A percentile compares a stretch with the other conserved stretches of the same genome.
Evolutionary conservation across 2,888 invertebrate species (phyloP).

Genomic region (Lasius fuliginosus): DNA sequence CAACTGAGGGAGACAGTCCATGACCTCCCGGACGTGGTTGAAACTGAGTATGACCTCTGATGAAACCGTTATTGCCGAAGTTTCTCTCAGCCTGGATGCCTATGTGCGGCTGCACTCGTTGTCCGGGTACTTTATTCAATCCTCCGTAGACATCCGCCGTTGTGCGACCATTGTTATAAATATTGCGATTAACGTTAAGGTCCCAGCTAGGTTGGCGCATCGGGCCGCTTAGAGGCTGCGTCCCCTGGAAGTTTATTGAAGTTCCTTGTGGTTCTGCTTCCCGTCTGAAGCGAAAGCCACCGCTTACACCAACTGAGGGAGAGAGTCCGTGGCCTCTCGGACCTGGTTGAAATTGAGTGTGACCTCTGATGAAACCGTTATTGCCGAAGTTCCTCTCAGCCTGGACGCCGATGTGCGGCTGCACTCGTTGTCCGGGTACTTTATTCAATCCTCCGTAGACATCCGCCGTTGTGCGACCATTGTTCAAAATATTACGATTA

Average conservation of each 20-base stretch:
- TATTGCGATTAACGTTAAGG: conserved; percentile 5
- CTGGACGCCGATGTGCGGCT: conserved; percentile 24
- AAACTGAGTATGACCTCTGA: conserved; percentile 15
- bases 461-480: not conserved
- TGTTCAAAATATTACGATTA: conserved; percentile 17
- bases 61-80: conserved; percentile 11
- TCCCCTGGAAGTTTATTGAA: conserved; percentile 14
- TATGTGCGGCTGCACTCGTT: conserved; percentile 27
- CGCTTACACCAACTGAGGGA: not conserved
- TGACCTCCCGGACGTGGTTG: conserved; percentile 12
- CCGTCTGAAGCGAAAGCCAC: not conserved
- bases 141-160: conserved; percentile 3
- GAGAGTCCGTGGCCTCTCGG: conserved; percentile 19
- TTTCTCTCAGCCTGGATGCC: conserved; percentile 24
- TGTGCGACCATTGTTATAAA: conserved; percentile 5
- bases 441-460: conserved; percentile 15
- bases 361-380: conserved; percentile 28
- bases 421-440: conserved; percentile 32
- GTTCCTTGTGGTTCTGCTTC: not conserved
- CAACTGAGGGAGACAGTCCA: conserved; percentile 19
- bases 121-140: conserved; percentile 18
- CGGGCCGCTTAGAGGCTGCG: conserved; percentile 26
- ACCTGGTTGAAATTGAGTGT: not conserved
- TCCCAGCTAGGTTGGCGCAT: conserved; percentile 32
- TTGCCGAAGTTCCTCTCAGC: conserved; percentile 18